phyloP scores from a whole-genome alignment of 2,797 vertebrate genomes.

The Pogoniulus pusillus region DNA sequence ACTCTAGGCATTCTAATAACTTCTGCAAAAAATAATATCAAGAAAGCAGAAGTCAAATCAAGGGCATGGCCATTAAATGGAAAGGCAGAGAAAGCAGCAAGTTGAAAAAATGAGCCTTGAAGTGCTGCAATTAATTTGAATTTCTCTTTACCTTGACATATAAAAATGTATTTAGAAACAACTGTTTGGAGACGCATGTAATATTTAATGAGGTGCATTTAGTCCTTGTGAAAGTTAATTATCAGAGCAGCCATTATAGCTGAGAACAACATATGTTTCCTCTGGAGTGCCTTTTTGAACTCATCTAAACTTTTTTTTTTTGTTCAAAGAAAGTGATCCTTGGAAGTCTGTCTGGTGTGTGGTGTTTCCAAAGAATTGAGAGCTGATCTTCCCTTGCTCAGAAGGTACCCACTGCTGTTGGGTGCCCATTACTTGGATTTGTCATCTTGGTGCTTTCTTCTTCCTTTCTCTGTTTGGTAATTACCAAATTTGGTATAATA shows the following conservation, averaged over 20 bases:
- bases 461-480: background rate
- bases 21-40: background rate
- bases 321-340: background rate
- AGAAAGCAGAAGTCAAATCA: background rate
- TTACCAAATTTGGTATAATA: background rate
- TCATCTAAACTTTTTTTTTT: slow-evolving; percentile 3
- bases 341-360: background rate
- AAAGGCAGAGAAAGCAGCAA: background rate
- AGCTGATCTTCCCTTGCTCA: background rate
- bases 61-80: background rate
- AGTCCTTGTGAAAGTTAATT: slow-evolving; percentile 41
- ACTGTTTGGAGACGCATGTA: background rate
- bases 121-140: background rate
- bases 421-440: background rate
- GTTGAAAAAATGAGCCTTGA: background rate
- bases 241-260: slow-evolving; percentile 16
- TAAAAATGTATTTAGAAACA: background rate
- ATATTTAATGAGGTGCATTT: slow-evolving; percentile 6
- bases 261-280: slow-evolving; percentile 35
- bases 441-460: background rate
- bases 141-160: slow-evolving; percentile 8
- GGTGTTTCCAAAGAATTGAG: background rate
- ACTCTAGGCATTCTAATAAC: background rate
- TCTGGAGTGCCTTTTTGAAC: slow-evolving; percentile 30
- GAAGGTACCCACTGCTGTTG: background rate